A percentile compares a stretch with the other conserved stretches of the same genome.
These are phyloP conservation scores for Nymphicus hollandicus DNA, from an alignment of 2,113 vertebrate species.

Conservation along the genomic window DNA sequence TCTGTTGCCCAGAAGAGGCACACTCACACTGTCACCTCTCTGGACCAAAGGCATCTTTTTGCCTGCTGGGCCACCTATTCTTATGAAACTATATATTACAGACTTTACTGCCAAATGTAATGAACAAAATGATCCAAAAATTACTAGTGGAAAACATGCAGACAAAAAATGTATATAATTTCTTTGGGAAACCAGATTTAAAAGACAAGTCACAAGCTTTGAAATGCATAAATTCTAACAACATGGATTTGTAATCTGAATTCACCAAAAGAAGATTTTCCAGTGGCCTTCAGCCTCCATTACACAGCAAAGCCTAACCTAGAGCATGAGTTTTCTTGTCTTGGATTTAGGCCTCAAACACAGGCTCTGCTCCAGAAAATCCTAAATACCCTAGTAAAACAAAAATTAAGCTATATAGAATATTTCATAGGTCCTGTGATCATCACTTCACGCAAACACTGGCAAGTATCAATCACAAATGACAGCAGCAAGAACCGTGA, in stretches of 20 bases:
- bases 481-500: fast-evolving
- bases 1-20: neutral
- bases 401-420: neutral
- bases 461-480: neutral
- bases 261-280: neutral
- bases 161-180: neutral
- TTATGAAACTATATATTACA: neutral
- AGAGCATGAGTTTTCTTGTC: neutral
- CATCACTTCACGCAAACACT: neutral
- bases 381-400: neutral
- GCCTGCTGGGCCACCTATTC: neutral
- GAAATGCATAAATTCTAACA: neutral
- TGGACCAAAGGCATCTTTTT: neutral
- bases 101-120: neutral
- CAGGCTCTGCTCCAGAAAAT: neutral
- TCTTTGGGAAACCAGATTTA: neutral
- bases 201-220: neutral
- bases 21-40: neutral
- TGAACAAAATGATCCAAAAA: neutral
- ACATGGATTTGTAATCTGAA: neutral
- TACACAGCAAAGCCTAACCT: neutral
- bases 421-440: neutral
- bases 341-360: neutral
- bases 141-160: neutral
- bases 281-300: neutral